These are phyloP conservation scores for Barnardius zonarius DNA, from an alignment of 2,113 vertebrate species.

Conservation along the genomic window DNA sequence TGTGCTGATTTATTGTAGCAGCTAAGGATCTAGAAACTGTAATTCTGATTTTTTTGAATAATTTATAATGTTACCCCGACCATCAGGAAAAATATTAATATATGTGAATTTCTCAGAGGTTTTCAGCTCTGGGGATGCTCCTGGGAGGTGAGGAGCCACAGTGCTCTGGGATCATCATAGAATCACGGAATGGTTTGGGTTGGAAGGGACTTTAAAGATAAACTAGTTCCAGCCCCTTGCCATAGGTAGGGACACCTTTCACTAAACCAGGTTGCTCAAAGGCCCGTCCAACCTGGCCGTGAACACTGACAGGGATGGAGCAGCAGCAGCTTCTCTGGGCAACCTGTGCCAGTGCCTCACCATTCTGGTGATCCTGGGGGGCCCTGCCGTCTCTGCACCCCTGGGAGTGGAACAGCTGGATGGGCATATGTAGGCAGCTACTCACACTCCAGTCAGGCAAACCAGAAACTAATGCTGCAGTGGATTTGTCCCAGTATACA, in stretches of 20 bases:
- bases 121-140: not conserved
- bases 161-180: accelerated
- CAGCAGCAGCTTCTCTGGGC: not conserved
- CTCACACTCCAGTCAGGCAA: not conserved
- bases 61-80: not conserved
- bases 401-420: not conserved
- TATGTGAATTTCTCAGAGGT: not conserved
- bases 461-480: too few relatives aligned
- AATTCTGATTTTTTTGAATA: not conserved
- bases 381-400: not conserved
- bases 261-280: not conserved
- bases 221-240: not conserved
- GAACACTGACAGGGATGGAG: not conserved
- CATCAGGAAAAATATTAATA: not conserved
- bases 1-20: conserved; percentile 41
- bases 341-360: not conserved
- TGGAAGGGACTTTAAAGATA: not conserved
- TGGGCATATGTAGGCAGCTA: not conserved
- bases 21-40: conserved; percentile 14
- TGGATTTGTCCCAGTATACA: accelerated
- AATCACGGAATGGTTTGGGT: not conserved
- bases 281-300: not conserved
- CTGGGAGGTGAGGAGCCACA: not conserved
- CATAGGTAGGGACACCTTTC: not conserved
- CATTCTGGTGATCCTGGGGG: not conserved